phyloP scores from a whole-genome alignment of 2,113 vertebrate species.

The Protomyctophum bolini region DNA sequence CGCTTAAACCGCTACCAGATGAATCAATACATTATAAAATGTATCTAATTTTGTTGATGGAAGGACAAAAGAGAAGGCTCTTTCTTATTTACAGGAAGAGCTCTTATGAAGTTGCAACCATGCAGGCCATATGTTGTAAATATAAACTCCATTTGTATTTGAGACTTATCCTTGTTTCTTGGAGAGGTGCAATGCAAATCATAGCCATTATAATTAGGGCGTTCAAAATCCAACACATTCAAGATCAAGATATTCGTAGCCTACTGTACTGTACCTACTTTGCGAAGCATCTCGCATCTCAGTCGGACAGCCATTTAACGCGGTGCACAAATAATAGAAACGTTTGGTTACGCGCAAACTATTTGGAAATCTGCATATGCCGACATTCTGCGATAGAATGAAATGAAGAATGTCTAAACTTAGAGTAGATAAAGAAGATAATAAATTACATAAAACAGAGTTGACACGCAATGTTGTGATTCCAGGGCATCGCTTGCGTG shows the following conservation, averaged over 20 bases:
- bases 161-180: neutral
- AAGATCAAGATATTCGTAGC: too few relatives aligned
- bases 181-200: neutral
- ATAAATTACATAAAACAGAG: neutral
- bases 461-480: slow-evolving; percentile 61
- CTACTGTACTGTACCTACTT: slow-evolving; percentile 44
- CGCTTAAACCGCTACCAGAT: too few relatives aligned
- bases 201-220: too few relatives aligned
- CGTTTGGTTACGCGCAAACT: neutral
- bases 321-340: slow-evolving; percentile 3
- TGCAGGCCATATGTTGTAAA: too few relatives aligned
- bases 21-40: fast-evolving
- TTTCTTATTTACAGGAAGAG: too few relatives aligned
- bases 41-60: too few relatives aligned
- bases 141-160: neutral
- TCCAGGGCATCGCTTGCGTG: slow-evolving; percentile 41
- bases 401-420: neutral
- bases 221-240: too few relatives aligned
- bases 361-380: neutral
- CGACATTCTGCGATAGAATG: neutral
- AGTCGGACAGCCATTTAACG: slow-evolving; percentile 42
- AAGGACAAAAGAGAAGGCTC: too few relatives aligned
- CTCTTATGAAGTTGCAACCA: too few relatives aligned
- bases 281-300: slow-evolving; percentile 18
- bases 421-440: neutral